Evolutionary conservation across 2,888 invertebrate genomes (phyloP).

Genomic region (Eledona agricola): DNA sequence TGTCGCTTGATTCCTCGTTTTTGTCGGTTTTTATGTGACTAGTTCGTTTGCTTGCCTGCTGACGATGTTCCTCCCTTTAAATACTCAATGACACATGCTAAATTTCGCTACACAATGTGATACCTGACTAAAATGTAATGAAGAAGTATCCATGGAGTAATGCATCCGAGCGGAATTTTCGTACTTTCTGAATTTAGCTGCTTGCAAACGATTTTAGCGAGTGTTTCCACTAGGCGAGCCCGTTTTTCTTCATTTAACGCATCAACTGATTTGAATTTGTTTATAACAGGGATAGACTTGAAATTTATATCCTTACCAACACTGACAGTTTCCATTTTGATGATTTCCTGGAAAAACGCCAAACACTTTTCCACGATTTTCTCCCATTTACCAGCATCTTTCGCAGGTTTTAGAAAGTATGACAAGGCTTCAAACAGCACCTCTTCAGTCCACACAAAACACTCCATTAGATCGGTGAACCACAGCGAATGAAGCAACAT

Average conservation of each 20-base stretch:
- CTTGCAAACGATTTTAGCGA: conserved; percentile 78
- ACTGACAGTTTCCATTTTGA: conserved; percentile 60
- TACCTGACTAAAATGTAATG: conserved; percentile 77
- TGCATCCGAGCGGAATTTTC: conserved; percentile 74
- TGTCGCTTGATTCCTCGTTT: conserved; percentile 51
- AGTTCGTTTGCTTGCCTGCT: conserved; percentile 65
- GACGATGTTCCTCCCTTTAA: conserved; percentile 73
- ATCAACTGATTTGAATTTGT: too few relatives aligned
- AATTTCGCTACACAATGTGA: neutral
- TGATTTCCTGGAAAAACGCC: conserved; percentile 64
- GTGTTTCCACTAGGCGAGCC: conserved; percentile 75
- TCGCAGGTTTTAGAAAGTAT: conserved; percentile 62
- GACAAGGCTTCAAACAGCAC: conserved; percentile 77
- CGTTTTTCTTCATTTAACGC: conserved; percentile 68
- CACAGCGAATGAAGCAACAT: conserved; percentile 63
- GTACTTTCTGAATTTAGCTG: conserved; percentile 78
- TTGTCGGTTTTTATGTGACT: conserved; percentile 55
- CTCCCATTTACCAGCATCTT: conserved; percentile 60
- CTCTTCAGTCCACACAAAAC: conserved; percentile 80
- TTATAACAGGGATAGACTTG: conserved; percentile 38
- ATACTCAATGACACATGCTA: neutral
- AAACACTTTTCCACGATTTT: conserved; percentile 61
- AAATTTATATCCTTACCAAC: conserved; percentile 21
- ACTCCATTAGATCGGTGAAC: conserved; percentile 64
- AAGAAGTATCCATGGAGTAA: conserved; percentile 84